A percentile compares a stretch with the other conserved stretches of the same genome.
phyloP scores from a whole-genome alignment of 1,140 invertebrate species.

The Melanaphis sacchari region DNA sequence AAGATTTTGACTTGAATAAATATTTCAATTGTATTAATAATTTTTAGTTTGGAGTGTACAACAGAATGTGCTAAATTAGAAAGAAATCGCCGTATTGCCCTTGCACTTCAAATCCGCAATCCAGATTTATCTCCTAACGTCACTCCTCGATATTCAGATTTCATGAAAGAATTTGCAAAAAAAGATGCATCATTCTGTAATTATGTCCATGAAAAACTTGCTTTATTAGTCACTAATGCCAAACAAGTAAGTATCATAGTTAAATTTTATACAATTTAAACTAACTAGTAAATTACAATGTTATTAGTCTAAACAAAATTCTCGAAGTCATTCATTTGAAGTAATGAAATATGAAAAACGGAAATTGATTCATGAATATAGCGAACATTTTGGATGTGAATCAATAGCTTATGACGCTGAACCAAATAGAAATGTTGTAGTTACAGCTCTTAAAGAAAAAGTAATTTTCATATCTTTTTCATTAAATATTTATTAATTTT shows the following conservation, averaged over 20 bases:
- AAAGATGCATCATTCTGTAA: constrained; percentile 83
- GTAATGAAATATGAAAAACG: constrained; percentile 92
- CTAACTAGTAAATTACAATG: constrained; percentile 58
- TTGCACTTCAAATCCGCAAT: constrained; percentile 89
- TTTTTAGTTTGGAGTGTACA: constrained; percentile 84
- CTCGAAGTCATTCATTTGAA: constrained; percentile 87
- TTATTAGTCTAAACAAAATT: constrained; percentile 80
- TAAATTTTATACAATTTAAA: not conserved
- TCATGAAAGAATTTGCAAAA: constrained; percentile 83
- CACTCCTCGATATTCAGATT: constrained; percentile 84
- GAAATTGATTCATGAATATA: constrained; percentile 90
- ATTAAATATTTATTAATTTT: constrained; percentile 59
- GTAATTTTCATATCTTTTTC: constrained; percentile 65
- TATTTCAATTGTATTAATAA: not conserved
- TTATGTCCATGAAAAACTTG: constrained; percentile 83
- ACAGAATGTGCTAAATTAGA: constrained; percentile 88
- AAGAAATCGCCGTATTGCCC: constrained; percentile 83
- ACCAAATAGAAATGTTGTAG: constrained; percentile 93
- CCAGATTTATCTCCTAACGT: constrained; percentile 83
- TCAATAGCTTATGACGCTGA: constrained; percentile 93
- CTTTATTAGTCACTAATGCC: constrained; percentile 84
- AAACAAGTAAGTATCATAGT: constrained; percentile 72
- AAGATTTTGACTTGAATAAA: not conserved
- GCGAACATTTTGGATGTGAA: constrained; percentile 92
- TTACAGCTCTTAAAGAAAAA: constrained; percentile 84